Percentiles rank a stretch among this genome's conserved stretches.
Evolutionary conservation across 2,113 vertebrate species (phyloP).

Genomic region (Protobothrops flavoviridis): DNA sequence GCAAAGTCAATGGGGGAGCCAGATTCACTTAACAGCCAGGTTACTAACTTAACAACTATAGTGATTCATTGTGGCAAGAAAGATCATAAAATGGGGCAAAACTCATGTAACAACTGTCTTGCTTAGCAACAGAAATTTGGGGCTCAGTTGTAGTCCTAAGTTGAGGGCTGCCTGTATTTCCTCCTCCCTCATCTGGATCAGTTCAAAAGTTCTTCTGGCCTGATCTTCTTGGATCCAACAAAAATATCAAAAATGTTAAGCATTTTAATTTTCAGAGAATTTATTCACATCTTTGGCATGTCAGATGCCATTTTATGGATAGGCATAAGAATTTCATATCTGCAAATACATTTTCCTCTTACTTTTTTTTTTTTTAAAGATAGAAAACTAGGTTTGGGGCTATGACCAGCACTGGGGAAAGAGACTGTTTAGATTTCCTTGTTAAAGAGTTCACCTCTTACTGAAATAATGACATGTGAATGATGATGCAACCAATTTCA

Average conservation of each 20-base stretch:
- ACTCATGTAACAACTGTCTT: neutral
- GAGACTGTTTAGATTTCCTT: conserved; percentile 4
- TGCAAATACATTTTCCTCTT: conserved; percentile 30
- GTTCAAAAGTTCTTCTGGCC: neutral
- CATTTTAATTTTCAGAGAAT: conserved; percentile 28
- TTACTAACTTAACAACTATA: neutral
- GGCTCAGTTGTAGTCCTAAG: neutral
- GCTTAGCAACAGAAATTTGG: neutral
- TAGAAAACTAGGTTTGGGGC: neutral
- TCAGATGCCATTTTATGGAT: conserved; percentile 21
- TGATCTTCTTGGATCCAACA: neutral
- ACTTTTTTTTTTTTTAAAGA: neutral
- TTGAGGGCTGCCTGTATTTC: neutral
- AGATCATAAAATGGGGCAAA: neutral
- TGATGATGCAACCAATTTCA: neutral
- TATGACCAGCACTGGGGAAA: neutral
- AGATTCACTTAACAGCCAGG: neutral
- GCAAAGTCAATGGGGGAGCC: neutral
- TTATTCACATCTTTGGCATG: conserved; percentile 39
- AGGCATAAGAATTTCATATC: conserved; percentile 44
- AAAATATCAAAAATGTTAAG: conserved; percentile 4
- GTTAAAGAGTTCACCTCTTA: neutral
- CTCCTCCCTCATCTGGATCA: neutral
- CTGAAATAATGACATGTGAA: neutral
- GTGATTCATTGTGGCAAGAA: neutral